Conservation (phyloP, 2,797 vertebrate species). For the Pterois miles region DNA sequence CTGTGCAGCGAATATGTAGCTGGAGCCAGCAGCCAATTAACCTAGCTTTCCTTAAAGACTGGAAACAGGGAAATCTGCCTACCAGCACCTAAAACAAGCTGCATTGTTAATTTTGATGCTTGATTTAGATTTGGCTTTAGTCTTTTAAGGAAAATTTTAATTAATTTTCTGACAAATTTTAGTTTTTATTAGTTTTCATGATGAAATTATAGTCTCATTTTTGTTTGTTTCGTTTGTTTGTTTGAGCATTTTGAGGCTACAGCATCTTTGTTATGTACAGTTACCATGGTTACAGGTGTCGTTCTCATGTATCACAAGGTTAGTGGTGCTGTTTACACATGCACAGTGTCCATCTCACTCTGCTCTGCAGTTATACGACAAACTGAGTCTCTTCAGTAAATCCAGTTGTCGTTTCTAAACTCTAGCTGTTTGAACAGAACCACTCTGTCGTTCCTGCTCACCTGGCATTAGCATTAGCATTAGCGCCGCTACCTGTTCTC, state of each 20-base stretch:
- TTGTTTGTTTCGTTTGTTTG: neutral
- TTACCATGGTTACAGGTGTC: neutral
- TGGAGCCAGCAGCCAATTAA: neutral
- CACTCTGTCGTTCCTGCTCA: neutral
- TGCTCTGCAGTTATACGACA: neutral
- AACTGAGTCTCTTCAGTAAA: neutral
- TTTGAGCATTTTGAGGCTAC: neutral
- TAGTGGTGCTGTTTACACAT: neutral
- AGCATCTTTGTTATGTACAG: neutral
- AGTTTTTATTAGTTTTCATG: neutral
- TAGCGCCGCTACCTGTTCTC: neutral
- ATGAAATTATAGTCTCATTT: neutral
- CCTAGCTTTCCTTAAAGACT: neutral
- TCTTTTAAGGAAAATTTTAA: too few relatives aligned
- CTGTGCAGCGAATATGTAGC: neutral
- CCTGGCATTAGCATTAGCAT: neutral
- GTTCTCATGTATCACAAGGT: fast-evolving
- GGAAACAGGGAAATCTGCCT: neutral
- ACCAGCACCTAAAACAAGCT: neutral
- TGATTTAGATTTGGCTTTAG: neutral
- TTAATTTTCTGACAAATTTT: neutral
- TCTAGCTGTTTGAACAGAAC: neutral
- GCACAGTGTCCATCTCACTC: neutral
- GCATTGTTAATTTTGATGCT: neutral
- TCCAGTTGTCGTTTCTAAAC: neutral